Evolutionary conservation across 2,888 invertebrate species (phyloP), one percentile per base, ranked within the genome.

Genomic region (Alentia gelatinosa): DNA sequence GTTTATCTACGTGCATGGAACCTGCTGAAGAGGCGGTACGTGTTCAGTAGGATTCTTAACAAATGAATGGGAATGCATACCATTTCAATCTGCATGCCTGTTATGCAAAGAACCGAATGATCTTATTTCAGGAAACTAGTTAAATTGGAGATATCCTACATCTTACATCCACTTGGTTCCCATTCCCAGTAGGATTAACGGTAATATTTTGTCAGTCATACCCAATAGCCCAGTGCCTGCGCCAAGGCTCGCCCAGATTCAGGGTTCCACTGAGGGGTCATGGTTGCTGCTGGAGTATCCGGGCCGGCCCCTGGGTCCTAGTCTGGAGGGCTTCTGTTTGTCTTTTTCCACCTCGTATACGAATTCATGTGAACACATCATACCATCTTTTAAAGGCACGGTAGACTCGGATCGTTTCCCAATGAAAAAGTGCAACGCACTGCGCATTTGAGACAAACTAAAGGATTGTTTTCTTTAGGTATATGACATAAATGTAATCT

Each of bases 381-480:
- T 79, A 79, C 79, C 79, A 79, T 79, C 79, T 79, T 19, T 79
- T 37, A 35, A 79, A 30, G 12, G 79, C 37, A 39, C 79, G 37
- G n/a, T 39, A 19, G 79, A 79, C 79, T 37, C 5, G 37, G 35
- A 37, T n/a, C 37, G 7, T 37, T 79, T 37, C 37, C 37, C 37
- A 1, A 74, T 33, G 9, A n/a, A 63, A 33, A n/a, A 74, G 33
- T 42, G 19, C 23, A 19, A 19, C 19, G 47, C 19, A 47, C 9
- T 47, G 19, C 47, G 19, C 47, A 47, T 47, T 12, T 19, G 47
- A 12, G 19, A 47, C 47, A 19, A 47, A 47, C 9, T 47, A 12
- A 9, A 12, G 19, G 9, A 47, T 12, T 47, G 47, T 47, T 9
- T 47, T 9, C 9, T 47, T 9, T 47, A 47, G 9, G 47, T 47